Conservation (phyloP, 2,113 vertebrate species). For the Salvelinus namaycush region DNA sequence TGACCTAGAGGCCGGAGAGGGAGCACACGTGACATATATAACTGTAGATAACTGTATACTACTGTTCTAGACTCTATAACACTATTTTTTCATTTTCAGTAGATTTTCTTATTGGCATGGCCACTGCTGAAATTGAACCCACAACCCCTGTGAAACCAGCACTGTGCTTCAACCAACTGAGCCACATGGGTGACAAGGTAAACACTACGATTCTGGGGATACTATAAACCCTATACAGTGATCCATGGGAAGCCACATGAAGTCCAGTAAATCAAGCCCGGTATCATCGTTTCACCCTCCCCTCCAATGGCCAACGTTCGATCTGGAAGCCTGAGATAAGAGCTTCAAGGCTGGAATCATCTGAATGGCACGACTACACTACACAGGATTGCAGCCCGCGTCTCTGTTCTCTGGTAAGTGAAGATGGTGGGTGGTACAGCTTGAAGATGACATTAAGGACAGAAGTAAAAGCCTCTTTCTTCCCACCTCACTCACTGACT, state of each 20-base stretch:
- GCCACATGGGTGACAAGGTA: not conserved
- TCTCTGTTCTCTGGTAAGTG: slow-evolving; percentile 17
- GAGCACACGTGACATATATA: no score
- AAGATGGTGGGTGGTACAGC: slow-evolving; percentile 25
- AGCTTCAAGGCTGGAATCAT: slow-evolving; percentile 24
- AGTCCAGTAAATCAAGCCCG: slow-evolving; percentile 52
- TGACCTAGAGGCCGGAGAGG: no score
- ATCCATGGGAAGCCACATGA: not conserved
- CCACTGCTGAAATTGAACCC: no score
- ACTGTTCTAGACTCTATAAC: no score
- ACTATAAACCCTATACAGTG: not conserved
- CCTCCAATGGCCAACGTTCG: not conserved
- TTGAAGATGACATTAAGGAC: slow-evolving; percentile 28
- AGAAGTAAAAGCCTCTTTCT: slow-evolving; percentile 10
- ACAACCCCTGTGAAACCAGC: no score
- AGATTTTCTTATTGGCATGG: not conserved
- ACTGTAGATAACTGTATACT: no score
- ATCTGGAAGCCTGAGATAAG: slow-evolving; percentile 49
- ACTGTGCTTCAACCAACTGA: no score
- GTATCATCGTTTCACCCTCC: slow-evolving; percentile 54
- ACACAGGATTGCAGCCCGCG: slow-evolving; percentile 20
- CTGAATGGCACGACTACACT: not conserved
- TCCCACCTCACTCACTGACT: slow-evolving; percentile 2
- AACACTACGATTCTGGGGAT: not conserved
- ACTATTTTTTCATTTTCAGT: not conserved